Conservation (phyloP, 2,113 vertebrate species). For the Catharus minimus region DNA sequence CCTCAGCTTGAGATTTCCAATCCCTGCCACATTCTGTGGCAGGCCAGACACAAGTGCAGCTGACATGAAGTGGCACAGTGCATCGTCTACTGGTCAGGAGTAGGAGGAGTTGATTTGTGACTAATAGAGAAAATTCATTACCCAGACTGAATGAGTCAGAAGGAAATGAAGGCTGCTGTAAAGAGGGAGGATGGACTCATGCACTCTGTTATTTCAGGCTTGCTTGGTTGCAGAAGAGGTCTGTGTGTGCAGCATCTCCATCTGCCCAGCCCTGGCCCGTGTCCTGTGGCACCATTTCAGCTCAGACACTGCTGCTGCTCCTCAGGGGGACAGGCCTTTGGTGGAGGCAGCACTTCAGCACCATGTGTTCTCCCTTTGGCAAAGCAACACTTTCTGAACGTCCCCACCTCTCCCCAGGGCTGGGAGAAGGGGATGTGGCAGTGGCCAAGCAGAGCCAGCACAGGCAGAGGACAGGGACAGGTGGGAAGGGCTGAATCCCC, state of each 20-base stretch:
- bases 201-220: background rate
- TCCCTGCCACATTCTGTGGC: background rate
- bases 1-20: background rate
- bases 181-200: conserved; percentile 21
- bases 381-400: background rate
- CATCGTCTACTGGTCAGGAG: conserved; percentile 28
- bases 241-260: background rate
- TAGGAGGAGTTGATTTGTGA: conserved; percentile 55
- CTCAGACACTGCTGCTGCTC: background rate
- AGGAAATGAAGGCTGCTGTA: conserved; percentile 36
- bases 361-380: background rate
- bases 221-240: background rate
- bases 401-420: accelerated
- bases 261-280: background rate
- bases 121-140: conserved; percentile 59
- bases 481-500: background rate
- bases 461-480: background rate
- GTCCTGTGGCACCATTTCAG: background rate
- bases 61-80: background rate
- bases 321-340: background rate
- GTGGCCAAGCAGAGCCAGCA: background rate
- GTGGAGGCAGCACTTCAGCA: background rate
- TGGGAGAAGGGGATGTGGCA: background rate
- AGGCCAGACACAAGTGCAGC: background rate
- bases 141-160: conserved; percentile 44